These are phyloP conservation scores for Epinephelus coioides DNA, from an alignment of 2,797 vertebrate genomes.

Conservation along the genomic window DNA sequence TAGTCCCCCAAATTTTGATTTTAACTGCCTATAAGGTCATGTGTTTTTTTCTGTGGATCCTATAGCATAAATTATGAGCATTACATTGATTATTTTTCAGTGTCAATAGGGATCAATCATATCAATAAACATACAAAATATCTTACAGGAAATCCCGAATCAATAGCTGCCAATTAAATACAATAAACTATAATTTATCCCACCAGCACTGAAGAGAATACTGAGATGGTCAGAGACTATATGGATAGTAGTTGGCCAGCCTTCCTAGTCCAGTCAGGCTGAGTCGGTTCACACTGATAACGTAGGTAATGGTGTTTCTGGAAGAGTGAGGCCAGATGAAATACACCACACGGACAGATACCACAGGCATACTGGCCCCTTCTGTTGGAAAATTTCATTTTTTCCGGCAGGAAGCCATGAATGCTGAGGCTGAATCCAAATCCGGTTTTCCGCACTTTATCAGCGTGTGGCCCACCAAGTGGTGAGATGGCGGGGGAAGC, in stretches of 20 bases:
- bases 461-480: slow-evolving; percentile 94
- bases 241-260: slow-evolving; percentile 74
- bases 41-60: slow-evolving; percentile 10
- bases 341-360: slow-evolving; percentile 90
- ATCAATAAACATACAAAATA: slow-evolving; percentile 18
- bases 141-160: neutral
- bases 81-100: neutral
- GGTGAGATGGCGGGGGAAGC: slow-evolving; percentile 88
- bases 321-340: slow-evolving; percentile 95
- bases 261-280: slow-evolving; percentile 87
- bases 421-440: slow-evolving; percentile 94
- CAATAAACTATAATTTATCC: slow-evolving; percentile 45
- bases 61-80: neutral
- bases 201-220: slow-evolving; percentile 31
- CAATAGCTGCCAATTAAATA: slow-evolving; percentile 47
- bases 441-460: slow-evolving; percentile 94
- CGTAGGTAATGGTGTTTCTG: slow-evolving; percentile 93
- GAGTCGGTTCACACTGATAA: slow-evolving; percentile 89
- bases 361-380: slow-evolving; percentile 90
- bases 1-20: slow-evolving; percentile 52
- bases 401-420: slow-evolving; percentile 94
- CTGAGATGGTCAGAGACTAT: slow-evolving; percentile 57
- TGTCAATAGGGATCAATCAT: neutral
- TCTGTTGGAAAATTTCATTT: slow-evolving; percentile 95
- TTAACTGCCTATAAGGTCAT: slow-evolving; percentile 17